Percentiles rank a stretch among this genome's conserved stretches.
Conservation (phyloP, 2,888 invertebrate species). For the Kryphioiulus occultus region DNA sequence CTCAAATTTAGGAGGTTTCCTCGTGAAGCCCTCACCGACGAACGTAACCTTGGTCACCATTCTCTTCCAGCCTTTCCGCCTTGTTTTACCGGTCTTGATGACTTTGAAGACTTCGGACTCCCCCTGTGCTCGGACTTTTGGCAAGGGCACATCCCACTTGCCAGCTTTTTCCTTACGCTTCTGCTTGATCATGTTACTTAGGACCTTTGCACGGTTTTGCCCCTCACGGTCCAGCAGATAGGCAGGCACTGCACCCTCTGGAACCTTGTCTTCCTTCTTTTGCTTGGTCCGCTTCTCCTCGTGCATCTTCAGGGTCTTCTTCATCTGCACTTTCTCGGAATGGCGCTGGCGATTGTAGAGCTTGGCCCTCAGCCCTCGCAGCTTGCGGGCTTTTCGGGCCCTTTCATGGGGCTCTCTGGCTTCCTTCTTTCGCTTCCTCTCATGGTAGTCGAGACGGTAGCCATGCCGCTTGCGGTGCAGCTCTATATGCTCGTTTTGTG, state of each 20-base stretch:
- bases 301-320: slow-evolving; percentile 96
- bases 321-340: slow-evolving; percentile 99
- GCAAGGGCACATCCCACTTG: slow-evolving; percentile 99
- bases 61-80: slow-evolving; percentile 96
- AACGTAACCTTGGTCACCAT: slow-evolving; percentile 99
- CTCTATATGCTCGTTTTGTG: slow-evolving; percentile 99
- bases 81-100: slow-evolving; percentile 87
- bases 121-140: slow-evolving; percentile 95
- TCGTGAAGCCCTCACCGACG: slow-evolving; percentile 97
- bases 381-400: slow-evolving; percentile 86
- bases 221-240: slow-evolving; percentile 97
- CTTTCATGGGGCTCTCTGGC: slow-evolving; percentile 92
- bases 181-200: slow-evolving; percentile 99
- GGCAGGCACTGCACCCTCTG: slow-evolving; percentile 92
- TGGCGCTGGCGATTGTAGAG: slow-evolving; percentile 95
- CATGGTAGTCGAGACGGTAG: slow-evolving; percentile 96
- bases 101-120: slow-evolving; percentile 97
- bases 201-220: slow-evolving; percentile 90
- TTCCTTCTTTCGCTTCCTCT: slow-evolving; percentile 92
- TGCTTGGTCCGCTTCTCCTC: slow-evolving; percentile 92
- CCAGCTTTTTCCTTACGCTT: slow-evolving; percentile 99
- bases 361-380: slow-evolving; percentile 97
- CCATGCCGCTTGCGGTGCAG: slow-evolving; percentile 96
- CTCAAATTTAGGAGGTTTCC: slow-evolving; percentile 99
- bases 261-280: slow-evolving; percentile 78